Base-by-base conservation (phyloP, 2,113 vertebrate species). In the Colius striatus region DNA sequence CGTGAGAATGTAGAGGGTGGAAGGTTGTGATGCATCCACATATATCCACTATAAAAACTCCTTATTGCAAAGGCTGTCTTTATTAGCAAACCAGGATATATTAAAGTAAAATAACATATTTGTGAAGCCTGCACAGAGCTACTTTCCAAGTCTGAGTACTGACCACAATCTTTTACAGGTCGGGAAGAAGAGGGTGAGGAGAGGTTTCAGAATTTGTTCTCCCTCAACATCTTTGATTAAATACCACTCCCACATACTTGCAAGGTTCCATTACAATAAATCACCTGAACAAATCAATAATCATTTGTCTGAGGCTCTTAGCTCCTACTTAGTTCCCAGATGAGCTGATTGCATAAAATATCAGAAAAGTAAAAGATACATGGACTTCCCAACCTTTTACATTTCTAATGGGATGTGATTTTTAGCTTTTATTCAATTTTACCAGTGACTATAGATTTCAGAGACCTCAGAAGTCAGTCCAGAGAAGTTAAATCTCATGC, bases 11-110 rank as follows among this genome's bases (percentile, higher is more conserved):
- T 60, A 93, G 85, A 93, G 85, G 84, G 72, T 66, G 68, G 75
- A 94, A 91, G 87, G 81, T 94, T 95, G 78, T 92, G 82, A 71
- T 92, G 53, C 91, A 87, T 66, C 74, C 87, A 84, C 87, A 22
- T 58, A 79, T 4, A 94, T 47, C 72, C 67, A 91, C 65, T 77
- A 94, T 51, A 90, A 95, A 91, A 95, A 27, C 36, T 72, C 58
- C 17, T 16, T 41, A 8, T 32, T 76, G 30, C 47, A 79, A 95
- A 95, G 51, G 72, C 47, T 47, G 23, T 16, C 41, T 87, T 73
- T 85, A 73, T 47, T 62, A 92, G 63, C 70, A 90, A 83, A 72
- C 25, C 58, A 80, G 45, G 53, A 73, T 90, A 83, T 54, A 87
- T 55, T 58, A 67, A 67, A 77, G 27, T 57, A 51, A 95, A 92